Base-by-base conservation (phyloP, 2,888 invertebrate species). In the Axea sp. region DNA sequence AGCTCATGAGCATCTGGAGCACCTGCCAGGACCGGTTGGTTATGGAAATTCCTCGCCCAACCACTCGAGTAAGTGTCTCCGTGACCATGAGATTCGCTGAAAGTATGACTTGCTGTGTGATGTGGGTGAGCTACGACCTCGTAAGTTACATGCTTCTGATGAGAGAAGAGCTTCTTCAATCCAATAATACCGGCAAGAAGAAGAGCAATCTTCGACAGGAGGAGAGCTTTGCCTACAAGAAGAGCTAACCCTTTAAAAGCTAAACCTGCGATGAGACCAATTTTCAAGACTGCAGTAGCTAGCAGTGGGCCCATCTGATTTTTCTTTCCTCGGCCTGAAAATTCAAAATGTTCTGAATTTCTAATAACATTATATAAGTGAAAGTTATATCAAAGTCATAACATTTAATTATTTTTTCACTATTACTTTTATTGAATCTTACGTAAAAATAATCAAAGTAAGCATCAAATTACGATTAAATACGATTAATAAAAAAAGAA, bases 131-230 rank as follows among this genome's bases (percentile, higher is more conserved):
- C 92, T 22, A 93, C 93, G 0, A 93, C 92, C 84, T 94, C 93
- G 82, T 93, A 93, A 0, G 92, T 93, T 19, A 95, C 92, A 87
- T 93, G 92, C 76, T 91, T 92, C 78, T 91, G 94, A 83, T 92
- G 92, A 45, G 92, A 92, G 87, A 95, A 92, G 31, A 96, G 89
- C 82, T 95, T 95, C 89, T 95, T 95, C 82, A 95, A 85, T 22
- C 95, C 95, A 76, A 95, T 93, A 78, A 95, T 92, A 35, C 92
- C 92, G 7, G 95, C 94, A 57, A 95, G 88, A 1, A 95, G 90
- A 5, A 96, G 89, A 1, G 95, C 95, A 51, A 95, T 92, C 90
- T 96, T 96, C 79, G 94, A 94, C 73, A 95, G 92, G 31, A 96
- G 90, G 2, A 96, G 90, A 15, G 95, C 95, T 89, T 96, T 95